Evolutionary conservation across 2,113 vertebrate species (phyloP).

Genomic region (Gallinago media): DNA sequence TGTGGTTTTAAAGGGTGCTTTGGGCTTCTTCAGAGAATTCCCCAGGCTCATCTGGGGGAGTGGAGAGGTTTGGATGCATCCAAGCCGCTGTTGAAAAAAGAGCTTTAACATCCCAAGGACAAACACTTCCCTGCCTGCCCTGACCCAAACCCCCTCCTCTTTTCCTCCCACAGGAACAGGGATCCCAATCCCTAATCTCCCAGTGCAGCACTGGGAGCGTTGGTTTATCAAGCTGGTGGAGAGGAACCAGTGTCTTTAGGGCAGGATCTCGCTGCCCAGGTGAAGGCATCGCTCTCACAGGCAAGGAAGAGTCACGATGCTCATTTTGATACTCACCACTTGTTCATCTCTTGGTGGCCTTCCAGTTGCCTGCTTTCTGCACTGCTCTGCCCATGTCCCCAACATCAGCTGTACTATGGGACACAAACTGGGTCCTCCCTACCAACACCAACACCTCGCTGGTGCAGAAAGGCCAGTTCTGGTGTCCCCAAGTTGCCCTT

Average conservation of each 20-base stretch:
- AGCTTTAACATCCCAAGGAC: neutral
- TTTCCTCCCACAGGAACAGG: neutral
- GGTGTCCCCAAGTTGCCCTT: neutral
- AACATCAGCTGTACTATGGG: neutral
- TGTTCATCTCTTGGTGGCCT: neutral
- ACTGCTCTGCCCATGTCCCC: neutral
- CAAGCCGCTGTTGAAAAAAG: neutral
- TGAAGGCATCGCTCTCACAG: neutral
- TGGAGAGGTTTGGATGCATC: neutral
- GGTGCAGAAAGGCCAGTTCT: neutral
- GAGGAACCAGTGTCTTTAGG: neutral
- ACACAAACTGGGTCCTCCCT: neutral
- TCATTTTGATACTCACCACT: neutral
- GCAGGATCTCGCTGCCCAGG: neutral
- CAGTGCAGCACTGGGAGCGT: fast-evolving
- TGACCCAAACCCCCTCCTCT: neutral
- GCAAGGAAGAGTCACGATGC: neutral
- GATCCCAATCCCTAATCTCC: neutral
- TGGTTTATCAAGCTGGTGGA: neutral
- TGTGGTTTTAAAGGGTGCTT: neutral
- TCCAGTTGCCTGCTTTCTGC: neutral
- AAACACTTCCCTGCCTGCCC: neutral
- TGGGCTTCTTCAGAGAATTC: neutral
- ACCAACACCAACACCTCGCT: neutral
- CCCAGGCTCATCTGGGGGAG: neutral